Evolutionary conservation across 2,113 vertebrate species (phyloP).

Genomic region (Mesoclemmys tuberculata): DNA sequence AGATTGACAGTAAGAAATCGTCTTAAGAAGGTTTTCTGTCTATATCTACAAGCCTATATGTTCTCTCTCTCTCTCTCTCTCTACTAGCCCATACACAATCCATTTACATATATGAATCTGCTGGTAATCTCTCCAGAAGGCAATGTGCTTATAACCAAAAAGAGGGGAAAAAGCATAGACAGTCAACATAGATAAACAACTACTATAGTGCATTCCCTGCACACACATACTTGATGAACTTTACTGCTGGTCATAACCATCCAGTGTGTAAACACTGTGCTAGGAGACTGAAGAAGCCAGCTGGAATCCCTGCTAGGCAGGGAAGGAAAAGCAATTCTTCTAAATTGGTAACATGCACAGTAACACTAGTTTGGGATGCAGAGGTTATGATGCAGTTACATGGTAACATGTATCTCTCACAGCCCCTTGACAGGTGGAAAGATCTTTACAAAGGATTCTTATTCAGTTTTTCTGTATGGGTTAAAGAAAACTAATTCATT

Average conservation of each 20-base stretch:
- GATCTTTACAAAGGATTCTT: background rate
- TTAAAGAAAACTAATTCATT: background rate
- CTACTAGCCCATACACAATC: slow-evolving; percentile 23
- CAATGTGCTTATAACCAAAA: background rate
- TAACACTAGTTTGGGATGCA: background rate
- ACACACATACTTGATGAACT: background rate
- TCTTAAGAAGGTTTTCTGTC: slow-evolving; percentile 43
- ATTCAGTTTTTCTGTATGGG: background rate
- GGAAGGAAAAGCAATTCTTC: background rate
- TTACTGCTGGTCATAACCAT: background rate
- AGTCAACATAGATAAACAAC: background rate
- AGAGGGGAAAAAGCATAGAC: background rate
- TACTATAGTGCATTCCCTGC: background rate
- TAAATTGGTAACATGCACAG: background rate
- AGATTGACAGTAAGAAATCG: slow-evolving; percentile 43
- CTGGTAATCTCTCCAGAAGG: slow-evolving; percentile 42
- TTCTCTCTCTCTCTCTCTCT: slow-evolving; percentile 24
- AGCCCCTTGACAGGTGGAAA: background rate
- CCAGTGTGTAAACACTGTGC: slow-evolving; percentile 5
- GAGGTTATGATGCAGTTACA: background rate
- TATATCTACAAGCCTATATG: slow-evolving; percentile 9
- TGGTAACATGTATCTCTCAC: background rate
- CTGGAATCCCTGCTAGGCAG: background rate
- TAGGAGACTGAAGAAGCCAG: slow-evolving; percentile 13
- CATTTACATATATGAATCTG: slow-evolving; percentile 35